A percentile compares a stretch with the other conserved stretches of the same genome.
Conservation (phyloP, 2,113 vertebrate species). For the Mobula hypostoma region DNA sequence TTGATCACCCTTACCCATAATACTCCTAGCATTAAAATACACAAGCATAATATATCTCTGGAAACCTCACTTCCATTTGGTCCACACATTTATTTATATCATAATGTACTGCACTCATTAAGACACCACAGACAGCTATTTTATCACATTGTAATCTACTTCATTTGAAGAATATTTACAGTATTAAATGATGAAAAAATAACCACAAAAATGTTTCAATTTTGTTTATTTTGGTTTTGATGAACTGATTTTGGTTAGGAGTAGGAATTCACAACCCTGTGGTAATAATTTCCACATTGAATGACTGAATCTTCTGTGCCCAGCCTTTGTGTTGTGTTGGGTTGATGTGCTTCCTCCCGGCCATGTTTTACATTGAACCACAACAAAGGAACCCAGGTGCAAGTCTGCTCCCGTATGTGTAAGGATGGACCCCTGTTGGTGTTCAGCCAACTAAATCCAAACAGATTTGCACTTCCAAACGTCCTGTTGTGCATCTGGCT, state of each 20-base stretch:
- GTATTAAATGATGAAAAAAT: background rate
- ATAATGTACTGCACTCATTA: background rate
- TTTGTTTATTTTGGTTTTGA: background rate
- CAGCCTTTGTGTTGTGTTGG: background rate
- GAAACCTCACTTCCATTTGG: no score
- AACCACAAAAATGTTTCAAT: background rate
- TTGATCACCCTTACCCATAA: no score
- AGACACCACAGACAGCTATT: background rate
- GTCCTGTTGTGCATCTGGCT: background rate
- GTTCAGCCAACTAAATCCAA: background rate
- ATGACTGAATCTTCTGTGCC: background rate
- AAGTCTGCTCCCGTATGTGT: background rate
- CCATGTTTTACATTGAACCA: background rate
- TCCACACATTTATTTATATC: background rate
- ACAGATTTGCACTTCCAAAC: background rate
- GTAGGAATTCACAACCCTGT: background rate
- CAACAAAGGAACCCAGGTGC: background rate
- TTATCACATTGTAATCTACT: background rate
- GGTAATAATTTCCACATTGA: background rate
- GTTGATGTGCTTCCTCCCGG: background rate
- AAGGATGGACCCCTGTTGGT: background rate
- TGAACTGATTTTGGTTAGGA: background rate
- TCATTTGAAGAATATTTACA: conserved; percentile 8
- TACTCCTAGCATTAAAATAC: no score
- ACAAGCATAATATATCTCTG: no score